Evolutionary conservation across 2,113 vertebrate species (phyloP), one percentile per base, ranked within the genome.

Genomic region (Scomber japonicus): DNA sequence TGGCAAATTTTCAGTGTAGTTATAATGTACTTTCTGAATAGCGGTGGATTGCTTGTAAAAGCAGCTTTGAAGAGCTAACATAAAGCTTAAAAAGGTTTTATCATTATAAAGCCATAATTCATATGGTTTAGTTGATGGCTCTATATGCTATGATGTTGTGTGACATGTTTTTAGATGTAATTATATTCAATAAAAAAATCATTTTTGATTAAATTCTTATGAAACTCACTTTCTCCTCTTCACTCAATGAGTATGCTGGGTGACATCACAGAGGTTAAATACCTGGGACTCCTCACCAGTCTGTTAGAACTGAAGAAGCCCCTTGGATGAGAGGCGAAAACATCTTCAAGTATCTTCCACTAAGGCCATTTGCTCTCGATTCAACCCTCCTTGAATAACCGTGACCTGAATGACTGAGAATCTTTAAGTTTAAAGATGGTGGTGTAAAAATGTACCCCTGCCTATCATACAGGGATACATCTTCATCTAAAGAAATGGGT

Each of bases 141-240:
- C 84, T 88, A 84, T 88, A 88, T 90, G 90, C 45, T 80, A 19
- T 81, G 50, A 91, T 82, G 81, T 84, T 89, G 70, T 71, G 48
- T 64, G 74, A 79, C 73, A 88, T 78, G 70, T 71, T 86, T 73
- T 81, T 73, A 63, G 68, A 88, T 84, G 69, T 90, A 91, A 93
- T 89, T 83, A 82, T 57, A 27, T 74, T 80, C 81, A 89, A 92
- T 91, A 21, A 21, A 21, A 21, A 21, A 21, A 78, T 80, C 44
- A 45, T 82, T 81, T 85, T 27, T 53, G 13, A 71, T 77, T 59
- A 21, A 10, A 61, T 51, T 35, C 30, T 62, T 14, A 46, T 10
- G 48, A 56, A 21, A 46, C 13, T 72, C 17, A 45, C 12, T 10
- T 50, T 55, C 31, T n/a, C 13, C 24, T 40, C 6, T 71, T 30